These are phyloP conservation scores for Eilema depressum DNA, from an alignment of 2,888 invertebrate species.

Conservation along the genomic window DNA sequence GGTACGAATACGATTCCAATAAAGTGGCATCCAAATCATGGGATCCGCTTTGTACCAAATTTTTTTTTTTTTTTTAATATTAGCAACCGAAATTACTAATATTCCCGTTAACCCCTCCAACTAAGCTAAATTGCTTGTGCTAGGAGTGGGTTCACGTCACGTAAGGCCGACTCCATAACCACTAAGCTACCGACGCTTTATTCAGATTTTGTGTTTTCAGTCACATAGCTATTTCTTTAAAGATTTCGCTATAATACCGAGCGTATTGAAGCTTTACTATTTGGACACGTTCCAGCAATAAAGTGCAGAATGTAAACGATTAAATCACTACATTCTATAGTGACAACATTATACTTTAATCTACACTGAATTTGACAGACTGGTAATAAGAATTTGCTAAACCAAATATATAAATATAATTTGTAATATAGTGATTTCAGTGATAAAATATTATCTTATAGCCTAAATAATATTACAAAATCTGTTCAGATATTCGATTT, in stretches of 20 bases:
- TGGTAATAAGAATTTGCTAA: not conserved
- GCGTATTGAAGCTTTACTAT: not conserved
- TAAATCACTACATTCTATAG: constrained; percentile 12
- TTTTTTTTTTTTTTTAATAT: too few relatives aligned
- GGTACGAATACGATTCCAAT: too few relatives aligned
- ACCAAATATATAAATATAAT: not conserved
- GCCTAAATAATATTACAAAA: not conserved
- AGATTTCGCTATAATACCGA: not conserved
- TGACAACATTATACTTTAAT: constrained; percentile 18
- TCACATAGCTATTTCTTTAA: not conserved
- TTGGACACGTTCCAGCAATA: constrained; percentile 39
- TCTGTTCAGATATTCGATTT: not conserved
- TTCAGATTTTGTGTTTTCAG: not conserved
- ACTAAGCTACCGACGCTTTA: too few relatives aligned
- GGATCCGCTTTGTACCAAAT: too few relatives aligned
- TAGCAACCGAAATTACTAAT: too few relatives aligned
- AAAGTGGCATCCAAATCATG: too few relatives aligned
- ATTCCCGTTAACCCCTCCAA: too few relatives aligned
- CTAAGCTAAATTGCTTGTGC: too few relatives aligned
- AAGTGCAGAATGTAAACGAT: constrained; percentile 29
- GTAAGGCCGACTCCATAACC: too few relatives aligned
- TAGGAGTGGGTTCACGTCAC: too few relatives aligned
- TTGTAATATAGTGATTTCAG: not conserved
- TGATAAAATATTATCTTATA: not conserved
- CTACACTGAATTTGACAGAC: not conserved